These are phyloP conservation scores for Microctenopoma stevenorrisi DNA, from an alignment of 2,797 vertebrate species.

Conservation along the genomic window DNA sequence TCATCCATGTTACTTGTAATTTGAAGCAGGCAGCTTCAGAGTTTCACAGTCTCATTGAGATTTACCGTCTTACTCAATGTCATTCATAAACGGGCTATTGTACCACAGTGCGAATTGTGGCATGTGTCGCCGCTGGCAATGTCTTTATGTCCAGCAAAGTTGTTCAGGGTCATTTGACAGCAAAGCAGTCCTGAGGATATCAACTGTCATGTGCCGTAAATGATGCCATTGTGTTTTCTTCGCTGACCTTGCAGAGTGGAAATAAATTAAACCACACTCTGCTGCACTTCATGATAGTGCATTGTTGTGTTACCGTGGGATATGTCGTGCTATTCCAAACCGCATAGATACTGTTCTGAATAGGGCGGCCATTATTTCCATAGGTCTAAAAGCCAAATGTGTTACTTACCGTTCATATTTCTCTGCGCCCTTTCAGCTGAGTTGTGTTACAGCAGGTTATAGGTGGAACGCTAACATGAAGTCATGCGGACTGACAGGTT, in stretches of 20 bases:
- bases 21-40: background rate
- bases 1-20: background rate
- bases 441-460: background rate
- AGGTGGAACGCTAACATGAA: background rate
- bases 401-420: too few species aligned
- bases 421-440: too few species aligned
- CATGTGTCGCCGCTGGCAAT: slow-evolving; percentile 24
- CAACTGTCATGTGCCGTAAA: slow-evolving; percentile 67
- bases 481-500: background rate
- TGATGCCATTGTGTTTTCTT: slow-evolving; percentile 53
- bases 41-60: background rate
- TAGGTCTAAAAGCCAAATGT: too few species aligned
- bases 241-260: slow-evolving; percentile 67
- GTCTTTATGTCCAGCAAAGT: slow-evolving; percentile 55
- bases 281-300: slow-evolving; percentile 17
- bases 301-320: slow-evolving; percentile 15
- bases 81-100: slow-evolving; percentile 16
- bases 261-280: slow-evolving; percentile 45
- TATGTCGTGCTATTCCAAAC: slow-evolving; percentile 7
- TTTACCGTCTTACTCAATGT: slow-evolving; percentile 2
- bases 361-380: too few species aligned
- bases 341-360: background rate
- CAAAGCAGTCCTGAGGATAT: slow-evolving; percentile 43
- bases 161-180: slow-evolving; percentile 67
- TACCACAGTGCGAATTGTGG: slow-evolving; percentile 3